Base-by-base conservation (phyloP, 2,113 vertebrate genomes). In the Rhabdornis inornatus region DNA sequence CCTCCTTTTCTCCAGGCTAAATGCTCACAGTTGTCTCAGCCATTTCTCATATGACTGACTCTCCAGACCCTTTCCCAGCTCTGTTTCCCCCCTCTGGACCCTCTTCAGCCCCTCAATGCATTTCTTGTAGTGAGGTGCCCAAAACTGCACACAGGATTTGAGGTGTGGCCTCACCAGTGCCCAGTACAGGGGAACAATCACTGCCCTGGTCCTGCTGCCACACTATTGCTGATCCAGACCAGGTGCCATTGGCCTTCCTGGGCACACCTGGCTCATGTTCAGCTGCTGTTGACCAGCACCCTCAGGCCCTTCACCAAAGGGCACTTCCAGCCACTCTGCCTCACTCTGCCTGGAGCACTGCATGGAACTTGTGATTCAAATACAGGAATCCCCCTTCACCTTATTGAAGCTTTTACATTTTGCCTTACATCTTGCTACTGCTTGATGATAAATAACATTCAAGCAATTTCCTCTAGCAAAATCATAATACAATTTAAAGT, bases 271-370 rank as follows among this genome's bases (percentile, higher is more conserved):
- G 27, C 22, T 63, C 57, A 11, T 9, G 21, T 11, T 13, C 80
- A 72, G 47, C 33, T 0, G 0, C 33, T 45, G 27, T 0, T 0
- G 0, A 10, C 1, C 30, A 30, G 4, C 52, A 57, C 2, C 8
- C 2, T 16, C 42, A 42, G 60, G 1, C 17, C 24, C 70, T 66
- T 40, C 25, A 7, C 42, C 30, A 6, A 20, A 49, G 60, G 10
- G 3, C 4, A 15, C 7, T 49, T 65, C 28, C 59, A 64, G 15
- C 42, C 13, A 33, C 50, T 75, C 25, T 25, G 35, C 35, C 57
- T 21, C 44, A 21, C n/a, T 42, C 40, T 42, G 16, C 25, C 42
- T 21, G 25, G 30, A 57, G 20, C 44, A 5, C 31, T 76, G 52
- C 31, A 11, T 7, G 17, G 20, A 50, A 15, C 13, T 35, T 15